Conservation (phyloP, 2,797 vertebrate genomes). For the Vultur gryphus region DNA sequence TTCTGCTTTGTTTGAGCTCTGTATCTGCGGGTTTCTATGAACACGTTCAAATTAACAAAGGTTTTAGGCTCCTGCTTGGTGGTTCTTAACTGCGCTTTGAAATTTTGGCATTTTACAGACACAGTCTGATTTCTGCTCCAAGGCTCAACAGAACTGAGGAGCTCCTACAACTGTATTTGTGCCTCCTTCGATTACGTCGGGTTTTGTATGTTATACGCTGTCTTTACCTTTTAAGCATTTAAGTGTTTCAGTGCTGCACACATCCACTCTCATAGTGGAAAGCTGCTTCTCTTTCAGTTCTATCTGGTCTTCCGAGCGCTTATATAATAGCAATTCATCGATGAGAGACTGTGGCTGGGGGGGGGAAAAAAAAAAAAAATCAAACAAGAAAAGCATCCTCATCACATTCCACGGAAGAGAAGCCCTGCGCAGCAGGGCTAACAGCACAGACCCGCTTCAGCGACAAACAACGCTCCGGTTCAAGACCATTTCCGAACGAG, state of each 20-base stretch:
- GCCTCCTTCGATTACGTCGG: accelerated
- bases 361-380: neutral
- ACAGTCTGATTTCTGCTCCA: neutral
- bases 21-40: neutral
- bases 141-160: neutral
- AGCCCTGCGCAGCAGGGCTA: neutral
- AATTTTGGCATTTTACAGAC: neutral
- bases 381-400: neutral
- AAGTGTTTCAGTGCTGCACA: constrained; percentile 93
- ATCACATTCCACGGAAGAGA: neutral
- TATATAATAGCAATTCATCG: constrained; percentile 83
- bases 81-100: neutral
- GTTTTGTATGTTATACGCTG: accelerated
- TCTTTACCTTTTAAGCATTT: constrained; percentile 92
- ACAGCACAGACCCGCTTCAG: neutral
- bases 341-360: constrained; percentile 89
- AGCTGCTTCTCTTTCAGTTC: constrained; percentile 94
- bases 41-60: neutral
- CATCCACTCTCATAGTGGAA: constrained; percentile 87
- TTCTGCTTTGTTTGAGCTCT: neutral
- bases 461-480: accelerated
- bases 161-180: neutral
- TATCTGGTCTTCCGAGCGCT: constrained; percentile 85
- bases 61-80: neutral
- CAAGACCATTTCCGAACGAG: accelerated